Evolutionary conservation across 2,888 invertebrate genomes (phyloP).

Genomic region (Diadegma fenestrale): DNA sequence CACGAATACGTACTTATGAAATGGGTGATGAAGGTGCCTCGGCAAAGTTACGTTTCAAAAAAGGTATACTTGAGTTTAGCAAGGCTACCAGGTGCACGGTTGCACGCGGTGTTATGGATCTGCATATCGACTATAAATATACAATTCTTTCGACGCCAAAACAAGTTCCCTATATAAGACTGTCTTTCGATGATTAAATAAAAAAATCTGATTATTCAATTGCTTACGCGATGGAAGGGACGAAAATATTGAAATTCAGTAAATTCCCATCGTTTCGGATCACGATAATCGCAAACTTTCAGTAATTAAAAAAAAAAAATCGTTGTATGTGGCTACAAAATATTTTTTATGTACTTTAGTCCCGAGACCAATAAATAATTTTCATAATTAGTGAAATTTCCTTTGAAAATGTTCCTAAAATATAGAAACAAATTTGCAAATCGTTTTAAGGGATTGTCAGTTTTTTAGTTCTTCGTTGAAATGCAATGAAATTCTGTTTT

Average conservation of each 20-base stretch:
- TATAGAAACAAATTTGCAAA: no score
- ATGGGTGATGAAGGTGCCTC: conserved; percentile 24
- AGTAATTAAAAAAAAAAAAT: no score
- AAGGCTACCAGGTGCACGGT: conserved; percentile 17
- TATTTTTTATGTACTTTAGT: not conserved
- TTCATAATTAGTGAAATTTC: not conserved
- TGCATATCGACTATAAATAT: not conserved
- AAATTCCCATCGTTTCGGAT: not conserved
- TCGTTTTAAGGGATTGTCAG: no score
- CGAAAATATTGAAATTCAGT: not conserved
- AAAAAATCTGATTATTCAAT: not conserved
- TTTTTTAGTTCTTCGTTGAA: not conserved
- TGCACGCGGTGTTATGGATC: not conserved
- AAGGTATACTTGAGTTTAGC: conserved; percentile 13
- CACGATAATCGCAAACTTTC: no score
- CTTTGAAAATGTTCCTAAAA: no score
- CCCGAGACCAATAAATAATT: not conserved
- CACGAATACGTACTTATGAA: conserved; percentile 34
- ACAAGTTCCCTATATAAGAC: not conserved
- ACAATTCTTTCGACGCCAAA: not conserved
- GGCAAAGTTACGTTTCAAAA: conserved; percentile 19
- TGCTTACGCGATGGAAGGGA: not conserved
- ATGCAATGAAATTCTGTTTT: no score
- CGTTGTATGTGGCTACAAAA: no score
- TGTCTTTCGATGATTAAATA: not conserved